phyloP scores from a whole-genome alignment of 2,888 invertebrate genomes.

The Baronia brevicornis region DNA sequence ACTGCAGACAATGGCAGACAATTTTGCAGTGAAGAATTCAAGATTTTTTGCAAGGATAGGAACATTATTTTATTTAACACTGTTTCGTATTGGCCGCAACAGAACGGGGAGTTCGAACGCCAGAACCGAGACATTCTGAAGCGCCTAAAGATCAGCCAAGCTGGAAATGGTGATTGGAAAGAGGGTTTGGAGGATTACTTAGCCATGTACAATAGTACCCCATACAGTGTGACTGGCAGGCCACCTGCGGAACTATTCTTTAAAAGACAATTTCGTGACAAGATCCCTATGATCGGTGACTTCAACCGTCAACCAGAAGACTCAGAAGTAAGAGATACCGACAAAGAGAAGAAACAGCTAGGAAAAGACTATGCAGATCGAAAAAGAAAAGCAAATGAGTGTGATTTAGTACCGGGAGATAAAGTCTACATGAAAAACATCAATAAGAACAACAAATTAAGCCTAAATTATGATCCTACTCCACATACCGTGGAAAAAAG shows the following conservation, averaged over 20 bases:
- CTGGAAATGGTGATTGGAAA: constrained; percentile 16
- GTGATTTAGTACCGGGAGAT: too few species aligned
- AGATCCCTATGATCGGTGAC: constrained; percentile 15
- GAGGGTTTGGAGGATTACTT: constrained; percentile 9
- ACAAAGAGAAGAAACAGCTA: too few species aligned
- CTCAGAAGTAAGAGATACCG: too few species aligned
- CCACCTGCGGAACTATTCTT: constrained; percentile 20
- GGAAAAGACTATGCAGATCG: too few species aligned
- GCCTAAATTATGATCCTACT: too few species aligned
- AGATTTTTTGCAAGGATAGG: constrained; percentile 18
- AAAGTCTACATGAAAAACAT: too few species aligned
- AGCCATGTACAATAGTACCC: constrained; percentile 20
- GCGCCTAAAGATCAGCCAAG: constrained; percentile 20
- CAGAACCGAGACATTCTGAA: constrained; percentile 28
- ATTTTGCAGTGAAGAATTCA: constrained; percentile 23
- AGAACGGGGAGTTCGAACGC: constrained; percentile 26
- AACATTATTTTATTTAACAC: constrained; percentile 20
- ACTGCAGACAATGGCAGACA: constrained; percentile 25
- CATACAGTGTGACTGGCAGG: constrained; percentile 19
- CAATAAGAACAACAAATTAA: too few species aligned
- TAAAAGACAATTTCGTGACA: constrained; percentile 15
- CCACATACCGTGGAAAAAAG: too few species aligned
- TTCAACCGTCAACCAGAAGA: too few species aligned
- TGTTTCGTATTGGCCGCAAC: constrained; percentile 27
- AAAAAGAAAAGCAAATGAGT: too few species aligned